Base-by-base conservation (phyloP, 2,113 vertebrate genomes). In the Ictidomys tridecemlineatus region DNA sequence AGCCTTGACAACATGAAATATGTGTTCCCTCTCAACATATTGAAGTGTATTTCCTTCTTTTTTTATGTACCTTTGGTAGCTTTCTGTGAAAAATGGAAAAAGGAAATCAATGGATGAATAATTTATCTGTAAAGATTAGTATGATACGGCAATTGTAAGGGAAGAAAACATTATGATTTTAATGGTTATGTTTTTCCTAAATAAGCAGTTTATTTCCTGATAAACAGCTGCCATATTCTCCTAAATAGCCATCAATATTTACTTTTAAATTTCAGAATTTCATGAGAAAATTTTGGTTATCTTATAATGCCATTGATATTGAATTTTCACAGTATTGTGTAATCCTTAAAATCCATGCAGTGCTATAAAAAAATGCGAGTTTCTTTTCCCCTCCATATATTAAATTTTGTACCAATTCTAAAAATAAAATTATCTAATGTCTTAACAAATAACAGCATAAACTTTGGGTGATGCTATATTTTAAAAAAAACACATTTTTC, bases 1-100 rank as follows among this genome's bases (percentile, higher is more conserved):
- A 85, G 65, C 1, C 61, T 87, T 87, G 95, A 97, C 37, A 94
- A 91, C 73, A 78, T 83, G 69, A 97, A 93, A 96, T 85, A 84
- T 37, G 77, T 86, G 30, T 34, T 89, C n/a, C 79, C 79, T 39
- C 58, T 11, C 90, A 39, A 3, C 14, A 39, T 51, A 80, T 4
- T 76, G 79, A n/a, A 89, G 89, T 93, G 37, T 86, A 89, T 89
- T 95, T 86, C 24, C 74, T 84, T 84, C 16, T 63, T 18, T 18
- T 89, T 76, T 94, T 26, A 42, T 77, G 37, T 37, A 51, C 30
- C 45, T 88, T 51, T 56, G 26, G 61, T 74, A 65, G 53, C 56
- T n/a, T n/a, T 70, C 34, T n/a, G 93, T 22, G 39, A 89, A 86
- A 92, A 48, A 86, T 20, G 94, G 65, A 76, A 73, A 87, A 93